phyloP scores from a whole-genome alignment of 2,113 vertebrate species.

The Chinchilla lanigera region DNA sequence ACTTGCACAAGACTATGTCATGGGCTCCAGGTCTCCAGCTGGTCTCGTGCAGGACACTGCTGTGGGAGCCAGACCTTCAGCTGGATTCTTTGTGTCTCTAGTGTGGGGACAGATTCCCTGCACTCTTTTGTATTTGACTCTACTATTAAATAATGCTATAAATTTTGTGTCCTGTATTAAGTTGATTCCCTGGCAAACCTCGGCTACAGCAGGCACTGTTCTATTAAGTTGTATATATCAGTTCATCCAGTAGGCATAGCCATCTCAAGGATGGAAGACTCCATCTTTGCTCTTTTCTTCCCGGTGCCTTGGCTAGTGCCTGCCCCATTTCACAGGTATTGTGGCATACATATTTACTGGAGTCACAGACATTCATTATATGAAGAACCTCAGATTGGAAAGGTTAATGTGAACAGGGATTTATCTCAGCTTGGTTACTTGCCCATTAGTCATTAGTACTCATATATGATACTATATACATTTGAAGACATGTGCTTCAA shows the following conservation, averaged over 20 bases:
- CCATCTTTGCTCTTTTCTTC: not conserved
- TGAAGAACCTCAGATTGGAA: not conserved
- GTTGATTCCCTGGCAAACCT: too few species aligned
- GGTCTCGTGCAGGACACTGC: too few species aligned
- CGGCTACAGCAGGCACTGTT: not conserved
- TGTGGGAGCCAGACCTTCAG: too few species aligned
- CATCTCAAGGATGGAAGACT: not conserved
- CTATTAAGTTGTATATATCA: not conserved
- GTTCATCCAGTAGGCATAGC: not conserved
- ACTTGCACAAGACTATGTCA: too few species aligned
- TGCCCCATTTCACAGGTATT: not conserved
- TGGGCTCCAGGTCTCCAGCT: too few species aligned
- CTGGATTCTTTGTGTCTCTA: too few species aligned
- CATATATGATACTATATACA: not conserved
- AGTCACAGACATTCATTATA: conserved; percentile 5
- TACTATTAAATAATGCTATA: too few species aligned
- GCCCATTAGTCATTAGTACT: not conserved
- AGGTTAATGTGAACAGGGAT: not conserved
- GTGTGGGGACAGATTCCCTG: too few species aligned
- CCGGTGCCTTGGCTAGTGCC: not conserved
- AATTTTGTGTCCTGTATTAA: too few species aligned
- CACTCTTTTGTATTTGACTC: too few species aligned
- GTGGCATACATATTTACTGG: not conserved
- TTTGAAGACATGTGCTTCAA: conserved; percentile 37
- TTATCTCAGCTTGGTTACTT: not conserved